Percentiles rank a stretch among this genome's conserved stretches.
phyloP scores from a whole-genome alignment of 2,113 vertebrate species.

The Argyrosomus japonicus region DNA sequence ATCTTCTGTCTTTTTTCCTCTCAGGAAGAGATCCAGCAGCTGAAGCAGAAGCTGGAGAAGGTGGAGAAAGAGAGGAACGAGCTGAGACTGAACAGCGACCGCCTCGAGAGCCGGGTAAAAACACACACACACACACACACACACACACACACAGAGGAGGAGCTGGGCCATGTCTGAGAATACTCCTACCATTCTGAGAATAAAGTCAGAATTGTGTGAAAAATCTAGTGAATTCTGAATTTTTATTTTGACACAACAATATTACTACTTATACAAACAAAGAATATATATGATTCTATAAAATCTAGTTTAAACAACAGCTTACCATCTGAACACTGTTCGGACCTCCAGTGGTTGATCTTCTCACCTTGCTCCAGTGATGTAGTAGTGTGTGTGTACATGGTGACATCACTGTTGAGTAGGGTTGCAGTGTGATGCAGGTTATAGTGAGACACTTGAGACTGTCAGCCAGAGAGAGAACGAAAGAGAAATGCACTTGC shows the following conservation, averaged over 20 bases:
- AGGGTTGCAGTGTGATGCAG: too few species aligned
- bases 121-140: slow-evolving; percentile 18
- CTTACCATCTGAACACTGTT: too few species aligned
- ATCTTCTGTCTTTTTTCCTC: not conserved
- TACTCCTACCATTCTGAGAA: not conserved
- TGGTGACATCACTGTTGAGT: too few species aligned
- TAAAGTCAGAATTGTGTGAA: not conserved
- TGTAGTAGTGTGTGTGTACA: too few species aligned
- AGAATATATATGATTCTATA: too few species aligned
- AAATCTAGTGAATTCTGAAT: not conserved
- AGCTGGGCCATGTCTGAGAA: not conserved
- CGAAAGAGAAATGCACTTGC: too few species aligned
- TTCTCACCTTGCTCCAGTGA: too few species aligned
- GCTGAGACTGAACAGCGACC: slow-evolving; percentile 92
- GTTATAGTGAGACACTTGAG: too few species aligned
- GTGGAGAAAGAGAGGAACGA: slow-evolving; percentile 96
- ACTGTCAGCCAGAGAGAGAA: too few species aligned
- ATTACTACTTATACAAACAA: not conserved
- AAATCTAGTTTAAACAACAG: too few species aligned
- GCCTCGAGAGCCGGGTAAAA: slow-evolving; percentile 93
- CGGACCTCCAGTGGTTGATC: too few species aligned
- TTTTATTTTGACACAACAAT: not conserved
- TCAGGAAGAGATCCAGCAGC: slow-evolving; percentile 96
- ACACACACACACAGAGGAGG: not conserved
- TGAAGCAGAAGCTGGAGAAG: slow-evolving; percentile 93